Percentiles rank a stretch among this genome's conserved stretches.
These are phyloP conservation scores for Porites australiensis DNA, from an alignment of 64 coral and sea anemone species.

Conservation along the genomic window DNA sequence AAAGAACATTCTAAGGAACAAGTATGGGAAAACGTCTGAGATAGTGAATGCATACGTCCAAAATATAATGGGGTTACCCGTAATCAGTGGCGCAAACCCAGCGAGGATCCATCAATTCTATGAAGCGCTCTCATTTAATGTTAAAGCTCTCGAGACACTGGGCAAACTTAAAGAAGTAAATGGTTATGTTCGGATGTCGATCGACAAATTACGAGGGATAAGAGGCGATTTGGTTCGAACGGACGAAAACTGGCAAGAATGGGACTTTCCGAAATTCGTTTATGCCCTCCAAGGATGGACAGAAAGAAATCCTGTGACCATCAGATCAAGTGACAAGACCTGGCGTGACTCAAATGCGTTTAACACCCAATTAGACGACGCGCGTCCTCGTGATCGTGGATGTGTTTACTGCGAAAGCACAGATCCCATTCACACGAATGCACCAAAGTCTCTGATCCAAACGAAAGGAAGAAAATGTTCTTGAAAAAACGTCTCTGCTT, in stretches of 20 bases:
- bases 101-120: background rate
- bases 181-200: slow-evolving; percentile 26
- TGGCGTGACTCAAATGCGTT: background rate
- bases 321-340: background rate
- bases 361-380: background rate
- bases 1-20: background rate
- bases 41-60: background rate
- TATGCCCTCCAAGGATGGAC: slow-evolving; percentile 59
- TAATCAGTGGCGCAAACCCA: background rate
- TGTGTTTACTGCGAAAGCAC: slow-evolving; percentile 28
- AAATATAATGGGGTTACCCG: background rate
- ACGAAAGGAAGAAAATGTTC: slow-evolving; percentile 7
- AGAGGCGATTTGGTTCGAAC: slow-evolving; percentile 47
- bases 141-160: slow-evolving; percentile 16
- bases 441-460: background rate
- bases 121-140: background rate
- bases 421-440: slow-evolving; percentile 31
- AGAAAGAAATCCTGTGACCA: slow-evolving; percentile 46
- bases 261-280: slow-evolving; percentile 46
- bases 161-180: slow-evolving; percentile 43
- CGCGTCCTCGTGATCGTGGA: background rate
- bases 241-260: slow-evolving; percentile 65
- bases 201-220: slow-evolving; percentile 61
- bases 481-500: slow-evolving; percentile 8
- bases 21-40: background rate